Evolutionary conservation across 2,797 vertebrate species (phyloP).

Genomic region (Anguilla obscura): DNA sequence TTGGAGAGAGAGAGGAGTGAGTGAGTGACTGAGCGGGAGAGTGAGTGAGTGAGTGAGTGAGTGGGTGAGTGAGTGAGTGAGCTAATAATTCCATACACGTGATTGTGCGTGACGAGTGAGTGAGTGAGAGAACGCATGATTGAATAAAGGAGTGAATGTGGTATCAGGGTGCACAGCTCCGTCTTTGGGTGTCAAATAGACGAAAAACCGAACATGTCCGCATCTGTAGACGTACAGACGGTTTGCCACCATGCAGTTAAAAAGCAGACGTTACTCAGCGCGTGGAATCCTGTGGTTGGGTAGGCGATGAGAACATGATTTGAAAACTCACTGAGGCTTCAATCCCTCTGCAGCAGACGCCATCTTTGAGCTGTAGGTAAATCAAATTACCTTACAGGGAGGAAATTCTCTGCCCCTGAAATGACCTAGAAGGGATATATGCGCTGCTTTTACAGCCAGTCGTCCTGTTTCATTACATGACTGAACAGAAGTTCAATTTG

Average conservation of each 20-base stretch:
- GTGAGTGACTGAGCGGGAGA: neutral
- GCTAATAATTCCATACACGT: neutral
- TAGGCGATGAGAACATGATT: slow-evolving; percentile 43
- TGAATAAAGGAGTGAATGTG: neutral
- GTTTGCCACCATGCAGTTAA: slow-evolving; percentile 38
- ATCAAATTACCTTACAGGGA: slow-evolving; percentile 8
- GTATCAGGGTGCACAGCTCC: neutral
- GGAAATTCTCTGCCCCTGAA: slow-evolving; percentile 18
- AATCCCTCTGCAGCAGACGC: slow-evolving; percentile 32
- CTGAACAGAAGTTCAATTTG: neutral
- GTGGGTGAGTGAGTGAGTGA: neutral
- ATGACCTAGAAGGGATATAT: neutral
- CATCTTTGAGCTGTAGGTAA: slow-evolving; percentile 25
- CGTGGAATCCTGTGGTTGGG: slow-evolving; percentile 44
- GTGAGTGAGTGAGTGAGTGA: neutral
- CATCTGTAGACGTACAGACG: slow-evolving; percentile 43
- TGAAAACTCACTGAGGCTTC: slow-evolving; percentile 26
- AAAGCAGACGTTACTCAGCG: slow-evolving; percentile 50
- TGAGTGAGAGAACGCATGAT: neutral
- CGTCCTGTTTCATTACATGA: neutral
- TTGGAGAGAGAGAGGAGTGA: neutral
- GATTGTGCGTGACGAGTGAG: neutral
- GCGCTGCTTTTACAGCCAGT: neutral
- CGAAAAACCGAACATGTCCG: slow-evolving; percentile 37
- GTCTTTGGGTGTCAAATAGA: neutral